These are phyloP conservation scores for Belonocnema kinseyi DNA, from an alignment of 1,140 invertebrate species.

Conservation along the genomic window DNA sequence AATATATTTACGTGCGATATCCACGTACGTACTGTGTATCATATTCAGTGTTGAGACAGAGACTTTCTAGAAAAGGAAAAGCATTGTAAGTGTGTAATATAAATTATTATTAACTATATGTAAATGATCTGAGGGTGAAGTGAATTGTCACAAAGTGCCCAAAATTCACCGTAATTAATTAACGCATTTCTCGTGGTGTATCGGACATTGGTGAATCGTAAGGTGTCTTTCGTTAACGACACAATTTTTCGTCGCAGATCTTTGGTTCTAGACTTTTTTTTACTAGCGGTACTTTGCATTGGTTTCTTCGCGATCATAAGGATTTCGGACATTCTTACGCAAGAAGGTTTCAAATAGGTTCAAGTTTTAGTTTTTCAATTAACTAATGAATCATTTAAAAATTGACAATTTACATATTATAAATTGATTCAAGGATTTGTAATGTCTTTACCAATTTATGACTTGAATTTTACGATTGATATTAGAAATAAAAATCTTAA, in stretches of 20 bases:
- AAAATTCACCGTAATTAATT: conserved; percentile 64
- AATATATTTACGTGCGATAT: conserved; percentile 55
- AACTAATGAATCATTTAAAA: background rate
- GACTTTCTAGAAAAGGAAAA: conserved; percentile 61
- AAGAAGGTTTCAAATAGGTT: background rate
- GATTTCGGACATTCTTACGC: background rate
- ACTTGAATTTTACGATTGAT: too few species aligned
- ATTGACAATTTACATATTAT: background rate
- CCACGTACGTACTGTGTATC: conserved; percentile 50
- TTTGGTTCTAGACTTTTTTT: conserved; percentile 31
- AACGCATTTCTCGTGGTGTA: conserved; percentile 33
- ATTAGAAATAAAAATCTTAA: too few species aligned
- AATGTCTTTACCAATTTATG: too few species aligned
- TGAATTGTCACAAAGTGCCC: conserved; percentile 75
- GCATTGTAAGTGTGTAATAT: conserved; percentile 67
- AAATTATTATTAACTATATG: conserved; percentile 65
- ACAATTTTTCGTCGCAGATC: conserved; percentile 33
- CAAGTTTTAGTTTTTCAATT: background rate
- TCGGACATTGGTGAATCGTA: conserved; percentile 44
- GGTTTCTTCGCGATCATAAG: background rate
- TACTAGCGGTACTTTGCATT: conserved; percentile 32
- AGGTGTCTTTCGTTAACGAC: conserved; percentile 57
- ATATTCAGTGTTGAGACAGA: conserved; percentile 59
- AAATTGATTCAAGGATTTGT: too few species aligned
- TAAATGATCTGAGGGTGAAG: conserved; percentile 74